Evolutionary conservation across 2,888 invertebrate species (phyloP).

Genomic region (Polydrusus cervinus): DNA sequence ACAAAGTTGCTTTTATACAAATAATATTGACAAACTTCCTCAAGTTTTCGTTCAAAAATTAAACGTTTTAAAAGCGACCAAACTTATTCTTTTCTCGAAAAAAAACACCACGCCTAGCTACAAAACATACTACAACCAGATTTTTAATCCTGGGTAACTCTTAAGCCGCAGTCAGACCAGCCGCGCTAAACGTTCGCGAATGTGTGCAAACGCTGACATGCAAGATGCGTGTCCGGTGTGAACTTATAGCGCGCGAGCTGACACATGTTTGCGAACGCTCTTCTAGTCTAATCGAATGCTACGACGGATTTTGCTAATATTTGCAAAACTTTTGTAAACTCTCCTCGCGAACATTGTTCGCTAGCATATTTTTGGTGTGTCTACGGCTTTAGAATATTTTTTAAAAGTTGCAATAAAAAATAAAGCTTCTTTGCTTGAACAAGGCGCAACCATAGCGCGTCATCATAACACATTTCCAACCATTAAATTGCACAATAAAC

Average conservation of each 20-base stretch:
- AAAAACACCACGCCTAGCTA: conserved; percentile 13
- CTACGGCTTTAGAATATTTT: conserved; percentile 7
- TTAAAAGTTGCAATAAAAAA: conserved; percentile 18
- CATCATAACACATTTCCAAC: conserved; percentile 1
- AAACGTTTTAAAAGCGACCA: neutral
- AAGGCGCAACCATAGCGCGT: neutral
- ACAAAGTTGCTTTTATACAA: neutral
- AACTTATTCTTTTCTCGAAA: neutral
- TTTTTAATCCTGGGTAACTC: conserved; percentile 31
- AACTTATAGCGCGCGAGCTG: too few species aligned
- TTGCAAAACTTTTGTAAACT: too few species aligned
- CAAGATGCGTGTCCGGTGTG: too few species aligned
- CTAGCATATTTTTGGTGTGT: too few species aligned
- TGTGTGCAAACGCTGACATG: too few species aligned
- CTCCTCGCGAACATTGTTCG: too few species aligned
- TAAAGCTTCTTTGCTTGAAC: conserved; percentile 4
- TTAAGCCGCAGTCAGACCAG: too few species aligned
- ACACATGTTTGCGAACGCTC: too few species aligned
- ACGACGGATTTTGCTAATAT: too few species aligned
- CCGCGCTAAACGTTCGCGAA: too few species aligned
- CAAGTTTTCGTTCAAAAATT: neutral
- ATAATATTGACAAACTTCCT: neutral
- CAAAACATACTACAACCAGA: conserved; percentile 16
- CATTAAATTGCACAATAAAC: conserved; percentile 18
- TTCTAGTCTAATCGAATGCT: too few species aligned